Percentiles rank a stretch among this genome's conserved stretches.
Conservation (phyloP, 2,113 vertebrate genomes). For the Microcebus griseorufus region DNA sequence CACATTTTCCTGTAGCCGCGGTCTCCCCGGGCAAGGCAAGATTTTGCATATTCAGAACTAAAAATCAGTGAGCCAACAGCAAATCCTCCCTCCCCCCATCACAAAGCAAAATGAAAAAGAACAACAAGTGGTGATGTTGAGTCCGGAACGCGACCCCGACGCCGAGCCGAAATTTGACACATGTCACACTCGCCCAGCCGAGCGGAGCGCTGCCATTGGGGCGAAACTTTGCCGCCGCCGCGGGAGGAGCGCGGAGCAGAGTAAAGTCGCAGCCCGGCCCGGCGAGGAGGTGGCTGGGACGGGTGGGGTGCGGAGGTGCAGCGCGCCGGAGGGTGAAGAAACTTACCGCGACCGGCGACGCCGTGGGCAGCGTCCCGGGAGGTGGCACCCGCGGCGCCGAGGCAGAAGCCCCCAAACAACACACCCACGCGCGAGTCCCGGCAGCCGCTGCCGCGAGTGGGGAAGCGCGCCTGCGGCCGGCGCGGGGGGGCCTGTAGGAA, state of each 20-base stretch:
- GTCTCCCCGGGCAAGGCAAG: neutral
- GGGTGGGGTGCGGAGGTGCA: constrained; percentile 14
- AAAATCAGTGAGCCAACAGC: neutral
- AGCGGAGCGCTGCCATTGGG: neutral
- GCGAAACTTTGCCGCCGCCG: constrained; percentile 69
- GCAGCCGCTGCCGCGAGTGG: constrained; percentile 14
- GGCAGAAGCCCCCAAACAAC: constrained; percentile 45
- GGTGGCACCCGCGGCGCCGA: constrained; percentile 61
- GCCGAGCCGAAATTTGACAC: constrained; percentile 75
- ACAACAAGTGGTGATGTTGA: constrained; percentile 53
- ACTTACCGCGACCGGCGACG: constrained; percentile 78
- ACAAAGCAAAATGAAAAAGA: constrained; percentile 34
- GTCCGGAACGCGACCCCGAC: neutral
- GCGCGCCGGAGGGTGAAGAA: constrained; percentile 49
- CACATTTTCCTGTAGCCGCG: constrained; percentile 14
- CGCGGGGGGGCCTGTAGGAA: neutral
- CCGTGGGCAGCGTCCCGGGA: constrained; percentile 68
- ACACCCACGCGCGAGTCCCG: constrained; percentile 61
- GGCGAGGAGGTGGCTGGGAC: constrained; percentile 33
- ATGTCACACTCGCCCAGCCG: constrained; percentile 70
- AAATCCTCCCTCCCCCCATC: neutral
- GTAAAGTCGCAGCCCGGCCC: constrained; percentile 28
- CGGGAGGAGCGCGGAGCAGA: neutral
- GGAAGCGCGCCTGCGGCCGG: constrained; percentile 18
- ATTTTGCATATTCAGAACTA: constrained; percentile 42